Evolutionary conservation across 1,140 invertebrate genomes (phyloP).

Genomic region (Coenobita brevimanus): DNA sequence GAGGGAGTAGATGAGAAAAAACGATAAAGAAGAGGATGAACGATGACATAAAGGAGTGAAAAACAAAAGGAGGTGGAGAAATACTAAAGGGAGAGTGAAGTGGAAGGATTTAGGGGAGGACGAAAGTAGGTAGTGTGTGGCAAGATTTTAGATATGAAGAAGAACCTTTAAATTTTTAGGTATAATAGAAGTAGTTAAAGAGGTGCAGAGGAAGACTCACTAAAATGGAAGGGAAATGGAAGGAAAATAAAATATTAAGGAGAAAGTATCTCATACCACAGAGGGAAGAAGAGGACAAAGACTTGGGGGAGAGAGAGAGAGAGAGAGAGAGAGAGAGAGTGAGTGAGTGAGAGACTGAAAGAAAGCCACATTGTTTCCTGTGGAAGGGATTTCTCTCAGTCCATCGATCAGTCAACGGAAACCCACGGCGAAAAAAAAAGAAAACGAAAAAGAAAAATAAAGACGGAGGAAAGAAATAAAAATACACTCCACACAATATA

Average conservation of each 20-base stretch:
- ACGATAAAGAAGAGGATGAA: neutral
- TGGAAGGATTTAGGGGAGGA: neutral
- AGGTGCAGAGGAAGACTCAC: neutral
- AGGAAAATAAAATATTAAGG: too few relatives aligned
- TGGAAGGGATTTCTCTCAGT: too few relatives aligned
- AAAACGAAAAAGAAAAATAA: too few relatives aligned
- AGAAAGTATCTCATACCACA: neutral
- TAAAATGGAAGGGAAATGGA: neutral
- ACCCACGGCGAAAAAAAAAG: too few relatives aligned
- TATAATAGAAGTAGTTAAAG: neutral
- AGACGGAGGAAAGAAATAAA: too few relatives aligned
- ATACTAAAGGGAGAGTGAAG: neutral
- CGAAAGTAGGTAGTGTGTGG: neutral
- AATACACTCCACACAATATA: too few relatives aligned
- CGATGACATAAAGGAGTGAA: neutral
- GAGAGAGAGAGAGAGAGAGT: slow-evolving; percentile 11
- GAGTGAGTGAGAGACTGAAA: too few relatives aligned
- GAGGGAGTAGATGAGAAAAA: too few relatives aligned
- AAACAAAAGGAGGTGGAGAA: neutral
- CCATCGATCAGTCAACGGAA: too few relatives aligned
- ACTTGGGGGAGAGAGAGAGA: neutral
- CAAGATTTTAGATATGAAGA: neutral
- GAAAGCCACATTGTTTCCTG: too few relatives aligned
- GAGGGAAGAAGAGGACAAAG: neutral
- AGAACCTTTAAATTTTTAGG: too few relatives aligned